Conservation (phyloP, 2,797 vertebrate genomes). For the Sitta carolinensis region DNA sequence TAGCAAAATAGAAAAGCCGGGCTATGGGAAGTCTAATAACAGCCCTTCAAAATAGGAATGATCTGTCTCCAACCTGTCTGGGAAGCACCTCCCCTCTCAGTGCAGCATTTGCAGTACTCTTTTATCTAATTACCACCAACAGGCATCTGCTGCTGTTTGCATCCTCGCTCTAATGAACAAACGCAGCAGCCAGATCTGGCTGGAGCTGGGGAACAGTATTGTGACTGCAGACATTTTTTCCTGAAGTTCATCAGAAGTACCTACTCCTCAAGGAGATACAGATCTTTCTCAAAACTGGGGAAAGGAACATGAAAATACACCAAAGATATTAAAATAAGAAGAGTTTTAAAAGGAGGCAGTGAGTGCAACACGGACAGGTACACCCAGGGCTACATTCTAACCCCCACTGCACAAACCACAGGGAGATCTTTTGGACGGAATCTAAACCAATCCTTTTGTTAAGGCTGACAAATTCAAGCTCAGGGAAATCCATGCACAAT, state of each 20-base stretch:
- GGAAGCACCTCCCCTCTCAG: background rate
- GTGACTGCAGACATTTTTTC: background rate
- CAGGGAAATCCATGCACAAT: background rate
- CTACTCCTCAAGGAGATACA: background rate
- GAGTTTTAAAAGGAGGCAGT: background rate
- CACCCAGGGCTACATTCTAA: background rate
- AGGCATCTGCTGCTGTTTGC: constrained; percentile 38
- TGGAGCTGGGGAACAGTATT: background rate
- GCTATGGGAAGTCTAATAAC: background rate
- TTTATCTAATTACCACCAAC: constrained; percentile 44
- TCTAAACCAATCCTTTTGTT: background rate
- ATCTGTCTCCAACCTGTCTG: background rate
- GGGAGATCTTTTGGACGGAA: background rate
- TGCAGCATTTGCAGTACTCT: background rate
- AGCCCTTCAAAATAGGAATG: background rate
- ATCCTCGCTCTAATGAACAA: background rate
- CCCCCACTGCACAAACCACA: background rate
- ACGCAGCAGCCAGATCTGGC: background rate
- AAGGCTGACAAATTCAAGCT: background rate
- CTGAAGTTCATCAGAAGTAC: background rate
- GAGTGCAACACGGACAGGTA: background rate
- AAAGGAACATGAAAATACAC: background rate
- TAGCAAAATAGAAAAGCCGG: background rate
- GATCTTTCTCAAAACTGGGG: background rate
- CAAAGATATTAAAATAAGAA: background rate